Evolutionary conservation across 2,113 vertebrate genomes (phyloP).

Genomic region (Amphiprion percula): DNA sequence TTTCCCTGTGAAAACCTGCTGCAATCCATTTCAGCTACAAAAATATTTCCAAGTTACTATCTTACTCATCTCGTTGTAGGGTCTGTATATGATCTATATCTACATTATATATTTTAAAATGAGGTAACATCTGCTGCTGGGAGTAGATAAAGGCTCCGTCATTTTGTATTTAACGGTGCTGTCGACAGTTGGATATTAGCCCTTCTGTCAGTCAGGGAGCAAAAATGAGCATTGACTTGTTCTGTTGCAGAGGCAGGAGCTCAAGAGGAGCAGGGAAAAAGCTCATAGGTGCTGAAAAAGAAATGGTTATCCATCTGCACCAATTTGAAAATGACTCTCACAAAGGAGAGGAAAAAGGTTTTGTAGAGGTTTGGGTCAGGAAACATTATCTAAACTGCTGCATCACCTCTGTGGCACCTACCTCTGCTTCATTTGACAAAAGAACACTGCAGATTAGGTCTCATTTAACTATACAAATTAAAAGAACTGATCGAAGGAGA

Average conservation of each 20-base stretch:
- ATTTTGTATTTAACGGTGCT: not conserved
- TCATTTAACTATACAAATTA: too few species aligned
- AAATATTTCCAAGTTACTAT: not conserved
- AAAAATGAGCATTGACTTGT: slow-evolving; percentile 13
- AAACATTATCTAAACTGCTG: not conserved
- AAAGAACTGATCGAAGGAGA: too few species aligned
- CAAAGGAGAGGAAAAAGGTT: not conserved
- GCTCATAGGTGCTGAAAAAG: slow-evolving; percentile 34
- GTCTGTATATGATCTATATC: not conserved
- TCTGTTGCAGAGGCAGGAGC: slow-evolving; percentile 42
- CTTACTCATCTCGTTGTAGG: not conserved
- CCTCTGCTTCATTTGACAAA: not conserved
- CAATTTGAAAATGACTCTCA: slow-evolving; percentile 46
- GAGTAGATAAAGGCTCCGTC: slow-evolving; percentile 21
- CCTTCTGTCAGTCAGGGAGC: slow-evolving; percentile 29
- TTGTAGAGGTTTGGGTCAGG: slow-evolving; percentile 18
- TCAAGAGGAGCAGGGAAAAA: slow-evolving; percentile 29
- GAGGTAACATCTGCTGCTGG: not conserved
- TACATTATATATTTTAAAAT: not conserved
- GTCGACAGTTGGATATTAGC: slow-evolving; percentile 31
- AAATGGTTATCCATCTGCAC: slow-evolving; percentile 45
- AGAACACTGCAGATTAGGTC: too few species aligned
- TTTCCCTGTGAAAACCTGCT: not conserved
- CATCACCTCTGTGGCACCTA: too few species aligned
- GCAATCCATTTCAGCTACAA: slow-evolving; percentile 2